Base-by-base conservation (phyloP, 2,113 vertebrate species). In the Quiscalus mexicanus region DNA sequence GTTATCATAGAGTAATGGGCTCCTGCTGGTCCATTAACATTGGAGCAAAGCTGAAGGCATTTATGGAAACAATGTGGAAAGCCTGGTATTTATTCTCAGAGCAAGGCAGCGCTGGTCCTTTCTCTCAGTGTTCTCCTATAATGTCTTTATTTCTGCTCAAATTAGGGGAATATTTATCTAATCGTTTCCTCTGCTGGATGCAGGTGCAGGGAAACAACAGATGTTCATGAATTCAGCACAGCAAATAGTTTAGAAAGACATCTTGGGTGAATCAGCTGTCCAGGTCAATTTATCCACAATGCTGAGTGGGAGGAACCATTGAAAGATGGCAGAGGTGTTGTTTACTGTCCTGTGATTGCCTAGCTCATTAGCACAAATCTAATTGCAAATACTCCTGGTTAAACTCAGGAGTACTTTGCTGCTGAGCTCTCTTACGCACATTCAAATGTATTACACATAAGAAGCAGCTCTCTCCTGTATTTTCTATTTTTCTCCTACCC, bases 1-100 rank as follows among this genome's bases (percentile, higher is more conserved):
- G 93, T 96, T 96, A 97, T 96, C 96, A 89, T 83, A 94, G 65
- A 71, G 90, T 97, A 97, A 97, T 97, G 73, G 73, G 70, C 87
- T 97, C 96, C 96, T 91, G 90, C 92, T 96, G 90, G 52, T 76
- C 65, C 80, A 90, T 86, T 95, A 97, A 90, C 6, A 4, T 20
- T 75, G 81, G 91, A 94, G 93, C 60, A 92, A 78, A 91, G 90
- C 95, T 95, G 85, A 65, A 95, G 93, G 82, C 93, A 78, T 85
- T 96, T 92, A 83, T 85, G 82, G 74, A 92, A 94, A 96, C 95
- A 95, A 89, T 92, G 94, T 94, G 87, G 80, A 94, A 84, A 92
- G 80, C 63, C 79, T 94, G 75, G 85, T 89, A 96, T 94, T 93
- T 94, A 89, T 73, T 93, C 86, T 90, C 90, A 71, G 91, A 85